These are phyloP conservation scores for Pelagia noctiluca DNA, from an alignment of 30 jellyfish, hydroid and myxozoan species.

Conservation along the genomic window DNA sequence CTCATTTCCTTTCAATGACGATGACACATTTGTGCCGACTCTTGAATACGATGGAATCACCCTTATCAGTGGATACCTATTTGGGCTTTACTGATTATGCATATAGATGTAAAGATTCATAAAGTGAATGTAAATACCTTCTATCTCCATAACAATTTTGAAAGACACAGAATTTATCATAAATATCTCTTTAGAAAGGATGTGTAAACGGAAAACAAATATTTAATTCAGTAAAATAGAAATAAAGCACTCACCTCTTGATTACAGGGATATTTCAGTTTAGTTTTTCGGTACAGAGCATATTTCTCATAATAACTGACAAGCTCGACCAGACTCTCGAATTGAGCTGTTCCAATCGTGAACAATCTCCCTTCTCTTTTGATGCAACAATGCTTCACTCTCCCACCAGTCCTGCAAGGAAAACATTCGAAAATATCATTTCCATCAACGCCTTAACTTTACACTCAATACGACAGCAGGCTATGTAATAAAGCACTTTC, in stretches of 20 bases:
- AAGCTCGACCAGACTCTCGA: slow-evolving; percentile 91
- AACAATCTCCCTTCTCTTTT: slow-evolving; percentile 94
- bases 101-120: too few relatives aligned
- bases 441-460: too few relatives aligned
- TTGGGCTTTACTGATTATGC: neutral
- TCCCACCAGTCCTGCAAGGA: slow-evolving; percentile 84
- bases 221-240: neutral
- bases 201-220: neutral
- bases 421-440: too few relatives aligned
- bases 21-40: too few relatives aligned
- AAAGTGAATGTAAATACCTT: too few relatives aligned
- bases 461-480: too few relatives aligned
- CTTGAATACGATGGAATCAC: neutral
- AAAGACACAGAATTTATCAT: too few relatives aligned
- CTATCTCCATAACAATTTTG: too few relatives aligned
- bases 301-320: slow-evolving; percentile 90
- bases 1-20: too few relatives aligned
- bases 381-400: slow-evolving; percentile 92
- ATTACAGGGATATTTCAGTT: slow-evolving; percentile 92
- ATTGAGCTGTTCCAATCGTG: slow-evolving; percentile 97
- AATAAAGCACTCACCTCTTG: slow-evolving; percentile 85
- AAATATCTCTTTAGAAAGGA: neutral
- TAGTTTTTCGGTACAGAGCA: slow-evolving; percentile 90
- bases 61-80: neutral
- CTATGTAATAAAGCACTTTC: neutral